Evolutionary conservation across 2,797 vertebrate genomes (phyloP).

Genomic region (Spheniscus humboldti): DNA sequence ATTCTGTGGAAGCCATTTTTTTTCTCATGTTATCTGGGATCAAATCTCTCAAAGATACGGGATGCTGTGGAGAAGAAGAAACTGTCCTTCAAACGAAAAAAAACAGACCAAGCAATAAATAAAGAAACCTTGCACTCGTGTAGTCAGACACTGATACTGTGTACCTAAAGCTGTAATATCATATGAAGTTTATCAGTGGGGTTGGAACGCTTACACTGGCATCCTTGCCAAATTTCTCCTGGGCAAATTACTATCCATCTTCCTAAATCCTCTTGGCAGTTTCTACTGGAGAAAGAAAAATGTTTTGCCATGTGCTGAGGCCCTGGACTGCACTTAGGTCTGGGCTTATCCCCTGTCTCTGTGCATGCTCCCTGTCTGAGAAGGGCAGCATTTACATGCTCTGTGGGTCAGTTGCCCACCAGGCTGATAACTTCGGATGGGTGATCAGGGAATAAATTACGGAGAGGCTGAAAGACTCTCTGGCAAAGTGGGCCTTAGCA

Average conservation of each 20-base stretch:
- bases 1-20: neutral
- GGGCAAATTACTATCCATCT: conserved; percentile 4
- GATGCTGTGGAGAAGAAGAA: neutral
- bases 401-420: neutral
- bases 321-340: neutral
- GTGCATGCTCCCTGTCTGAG: neutral
- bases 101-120: neutral
- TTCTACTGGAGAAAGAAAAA: neutral
- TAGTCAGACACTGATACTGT: neutral
- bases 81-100: neutral
- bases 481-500: neutral
- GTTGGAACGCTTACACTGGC: neutral
- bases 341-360: neutral
- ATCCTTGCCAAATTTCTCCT: neutral
- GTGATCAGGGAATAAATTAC: neutral
- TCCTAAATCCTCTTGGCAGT: neutral
- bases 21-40: neutral
- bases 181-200: conserved; percentile 14
- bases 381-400: accelerated
- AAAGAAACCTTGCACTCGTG: neutral
- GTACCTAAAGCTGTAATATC: neutral
- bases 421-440: neutral
- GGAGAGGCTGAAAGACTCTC: neutral
- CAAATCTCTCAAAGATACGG: neutral
- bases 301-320: neutral